Conservation (phyloP, 53 echinoderm and acorn worm species). For the Hippasteria phrygiana region DNA sequence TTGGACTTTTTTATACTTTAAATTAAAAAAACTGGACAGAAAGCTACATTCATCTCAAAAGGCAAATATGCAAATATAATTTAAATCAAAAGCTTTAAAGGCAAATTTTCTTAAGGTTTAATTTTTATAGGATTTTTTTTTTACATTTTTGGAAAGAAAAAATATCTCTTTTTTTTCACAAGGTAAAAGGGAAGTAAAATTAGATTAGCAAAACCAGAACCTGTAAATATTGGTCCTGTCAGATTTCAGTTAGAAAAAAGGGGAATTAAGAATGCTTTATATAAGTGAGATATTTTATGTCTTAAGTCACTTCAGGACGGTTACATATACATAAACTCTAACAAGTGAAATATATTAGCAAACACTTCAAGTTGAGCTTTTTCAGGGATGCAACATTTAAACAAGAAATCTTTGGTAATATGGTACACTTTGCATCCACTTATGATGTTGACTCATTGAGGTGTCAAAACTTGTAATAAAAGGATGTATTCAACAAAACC, state of each 20-base stretch:
- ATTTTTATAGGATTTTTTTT: slow-evolving; percentile 34
- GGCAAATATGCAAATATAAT: slow-evolving; percentile 22
- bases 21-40: not conserved
- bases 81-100: slow-evolving; percentile 45
- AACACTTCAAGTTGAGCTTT: no score
- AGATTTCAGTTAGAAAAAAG: not conserved
- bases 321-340: no score
- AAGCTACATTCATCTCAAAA: slow-evolving; percentile 2
- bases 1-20: slow-evolving; percentile 1
- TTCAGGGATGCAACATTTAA: no score
- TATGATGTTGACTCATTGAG: no score
- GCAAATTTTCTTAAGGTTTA: slow-evolving; percentile 4
- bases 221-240: no score
- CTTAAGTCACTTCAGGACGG: not conserved
- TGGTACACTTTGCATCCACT: no score
- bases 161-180: slow-evolving; percentile 51
- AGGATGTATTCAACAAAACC: no score
- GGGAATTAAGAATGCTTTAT: not conserved
- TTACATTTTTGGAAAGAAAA: slow-evolving; percentile 30
- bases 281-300: not conserved
- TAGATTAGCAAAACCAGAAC: not conserved
- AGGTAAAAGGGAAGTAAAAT: slow-evolving; percentile 43
- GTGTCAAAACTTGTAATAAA: no score
- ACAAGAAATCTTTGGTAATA: no score
- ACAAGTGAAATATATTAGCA: no score